Conservation (phyloP, 2,113 vertebrate genomes). For the Eclectus roratus region DNA sequence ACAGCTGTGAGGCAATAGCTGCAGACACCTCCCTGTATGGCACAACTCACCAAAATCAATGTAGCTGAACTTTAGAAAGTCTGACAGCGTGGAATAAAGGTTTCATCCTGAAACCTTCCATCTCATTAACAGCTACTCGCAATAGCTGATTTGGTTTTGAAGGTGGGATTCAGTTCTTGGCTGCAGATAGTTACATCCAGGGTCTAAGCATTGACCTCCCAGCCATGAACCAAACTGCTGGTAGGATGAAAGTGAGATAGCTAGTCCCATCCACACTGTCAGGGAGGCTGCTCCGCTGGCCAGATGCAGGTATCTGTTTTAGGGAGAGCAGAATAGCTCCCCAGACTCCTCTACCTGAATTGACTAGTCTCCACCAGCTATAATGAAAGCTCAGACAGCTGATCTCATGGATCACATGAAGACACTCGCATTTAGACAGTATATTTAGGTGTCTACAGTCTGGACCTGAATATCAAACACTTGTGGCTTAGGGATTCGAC, state of each 20-base stretch:
- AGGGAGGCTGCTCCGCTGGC: neutral
- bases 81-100: neutral
- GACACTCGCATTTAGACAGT: conserved; percentile 26
- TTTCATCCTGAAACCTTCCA: neutral
- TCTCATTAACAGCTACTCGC: neutral
- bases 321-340: neutral
- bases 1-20: neutral
- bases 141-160: neutral
- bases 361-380: neutral
- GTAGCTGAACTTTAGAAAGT: neutral
- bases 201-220: neutral
- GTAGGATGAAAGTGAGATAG: neutral
- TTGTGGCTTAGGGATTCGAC: conserved; percentile 1
- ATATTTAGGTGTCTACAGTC: conserved; percentile 49
- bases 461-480: conserved; percentile 19
- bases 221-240: neutral
- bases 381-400: conserved; percentile 12
- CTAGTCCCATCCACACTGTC: neutral
- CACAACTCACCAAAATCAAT: neutral
- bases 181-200: neutral
- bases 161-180: neutral
- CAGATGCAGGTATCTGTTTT: neutral
- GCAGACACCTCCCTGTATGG: neutral
- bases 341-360: neutral
- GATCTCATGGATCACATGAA: neutral